A percentile compares a stretch with the other conserved stretches of the same genome.
Conservation (phyloP, 2,888 invertebrate genomes). For the Drosophila diplacantha region DNA sequence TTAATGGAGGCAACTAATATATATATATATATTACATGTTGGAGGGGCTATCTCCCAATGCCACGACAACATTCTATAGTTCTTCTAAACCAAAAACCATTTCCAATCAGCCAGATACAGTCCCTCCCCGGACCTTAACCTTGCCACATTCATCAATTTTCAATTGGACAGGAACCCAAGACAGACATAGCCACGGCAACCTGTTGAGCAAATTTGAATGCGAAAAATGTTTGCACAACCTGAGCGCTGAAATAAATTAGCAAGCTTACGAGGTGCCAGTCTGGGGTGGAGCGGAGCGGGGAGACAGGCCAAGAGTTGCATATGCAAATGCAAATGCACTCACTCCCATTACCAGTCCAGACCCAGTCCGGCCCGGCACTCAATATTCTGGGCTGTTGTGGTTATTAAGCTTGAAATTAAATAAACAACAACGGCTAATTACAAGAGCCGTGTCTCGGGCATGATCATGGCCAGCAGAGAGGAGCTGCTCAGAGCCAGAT, state of each 20-base stretch:
- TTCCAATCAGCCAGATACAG: not conserved
- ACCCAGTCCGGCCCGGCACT: constrained; percentile 3
- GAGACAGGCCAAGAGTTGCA: constrained; percentile 1
- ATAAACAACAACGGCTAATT: constrained; percentile 61
- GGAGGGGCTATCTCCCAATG: too few species aligned
- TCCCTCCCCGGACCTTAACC: constrained; percentile 17
- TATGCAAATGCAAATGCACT: constrained; percentile 40
- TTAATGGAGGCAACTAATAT: too few species aligned
- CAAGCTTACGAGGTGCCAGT: constrained; percentile 32
- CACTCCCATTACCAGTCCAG: constrained; percentile 6
- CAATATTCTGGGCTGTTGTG: constrained; percentile 22
- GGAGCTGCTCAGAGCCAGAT: constrained; percentile 1
- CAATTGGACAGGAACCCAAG: constrained; percentile 9
- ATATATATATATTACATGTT: not conserved
- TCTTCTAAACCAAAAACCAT: not conserved
- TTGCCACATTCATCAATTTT: constrained; percentile 33
- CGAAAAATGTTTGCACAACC: constrained; percentile 51
- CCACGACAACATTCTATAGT: not conserved
- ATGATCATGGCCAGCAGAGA: constrained; percentile 12
- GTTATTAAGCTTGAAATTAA: constrained; percentile 50
- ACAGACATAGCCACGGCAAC: constrained; percentile 22
- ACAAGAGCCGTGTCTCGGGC: constrained; percentile 42
- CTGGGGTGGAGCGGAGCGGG: constrained; percentile 2
- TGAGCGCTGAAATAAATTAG: constrained; percentile 46
- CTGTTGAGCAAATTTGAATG: constrained; percentile 48